Base-by-base conservation (phyloP, 2,888 invertebrate genomes). In the Parasteatoda lunata region DNA sequence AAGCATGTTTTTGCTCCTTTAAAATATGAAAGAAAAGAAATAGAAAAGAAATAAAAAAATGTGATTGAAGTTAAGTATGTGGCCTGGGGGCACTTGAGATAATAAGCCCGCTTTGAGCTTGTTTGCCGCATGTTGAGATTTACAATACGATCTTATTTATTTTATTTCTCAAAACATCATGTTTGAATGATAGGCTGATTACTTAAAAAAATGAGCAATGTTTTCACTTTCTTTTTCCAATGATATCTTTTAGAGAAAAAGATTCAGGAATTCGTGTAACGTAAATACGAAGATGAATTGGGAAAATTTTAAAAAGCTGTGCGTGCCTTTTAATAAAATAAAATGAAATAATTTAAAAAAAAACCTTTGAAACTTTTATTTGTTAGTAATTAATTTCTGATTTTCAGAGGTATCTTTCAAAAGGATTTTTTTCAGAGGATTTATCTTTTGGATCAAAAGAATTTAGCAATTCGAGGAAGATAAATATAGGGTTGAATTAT, bases 111-210 rank as follows among this genome's bases (percentile, higher is more conserved):
- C 77, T 65, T 71, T 66, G 51, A 73, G 80, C 48, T 69, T 80
- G 77, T 80, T 85, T 80, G 80, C 85, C 49, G 5, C 85, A 85
- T 76, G 80, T 52, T 13, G 85, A 64, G 80, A 3, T 7, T 48
- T 68, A 85, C 80, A 85, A 85, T 80, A 65, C 66, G 30, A 52
- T 30, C 71, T 66, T 80, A 85, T 85, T 85, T 85, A 85, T 80
- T 80, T 71, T 75, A 80, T 80, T 77, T 80, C 72, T 80, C 71
- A 80, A 65, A 75, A 30, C 85, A 48, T 66, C 66, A 71, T 59
- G 59, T n/a, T 59, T 59, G 59, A 59, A 59, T 59, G 59, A 59
- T 59, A n/a, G 59, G 11, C n/a, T 13, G n/a, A 13, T 59, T 13
- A 13, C n/a, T 59, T 13, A 7, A 9, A 8, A 59, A 59, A 59